These are phyloP conservation scores for Mystacides longicornis DNA, from an alignment of 2,888 invertebrate genomes.

Conservation along the genomic window DNA sequence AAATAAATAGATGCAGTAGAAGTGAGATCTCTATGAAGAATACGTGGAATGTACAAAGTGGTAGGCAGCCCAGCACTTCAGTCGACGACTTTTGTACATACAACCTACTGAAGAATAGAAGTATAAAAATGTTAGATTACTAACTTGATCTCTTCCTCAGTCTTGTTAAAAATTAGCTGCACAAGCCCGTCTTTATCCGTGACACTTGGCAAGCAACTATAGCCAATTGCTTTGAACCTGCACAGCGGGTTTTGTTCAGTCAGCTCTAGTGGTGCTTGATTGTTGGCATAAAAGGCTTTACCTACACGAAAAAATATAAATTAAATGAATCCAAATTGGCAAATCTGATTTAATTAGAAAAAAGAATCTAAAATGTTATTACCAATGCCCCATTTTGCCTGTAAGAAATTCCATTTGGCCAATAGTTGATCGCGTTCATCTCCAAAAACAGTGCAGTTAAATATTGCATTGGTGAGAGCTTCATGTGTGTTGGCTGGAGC, in stretches of 20 bases:
- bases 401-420: conserved; percentile 91
- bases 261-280: conserved; percentile 72
- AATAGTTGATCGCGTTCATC: conserved; percentile 92
- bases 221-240: conserved; percentile 91
- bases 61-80: too few species aligned
- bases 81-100: too few species aligned
- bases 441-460: conserved; percentile 78
- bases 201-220: conserved; percentile 77
- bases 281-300: conserved; percentile 71
- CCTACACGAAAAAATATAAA: conserved; percentile 35
- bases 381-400: conserved; percentile 83
- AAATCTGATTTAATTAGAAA: background rate
- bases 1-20: too few species aligned
- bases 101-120: too few species aligned
- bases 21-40: too few species aligned
- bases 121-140: too few species aligned
- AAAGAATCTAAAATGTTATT: conserved; percentile 29
- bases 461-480: conserved; percentile 65
- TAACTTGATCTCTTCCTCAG: conserved; percentile 71
- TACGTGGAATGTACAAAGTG: too few species aligned
- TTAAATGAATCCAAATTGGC: background rate
- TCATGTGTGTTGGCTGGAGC: conserved; percentile 56
- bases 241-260: conserved; percentile 87
- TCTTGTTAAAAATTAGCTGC: conserved; percentile 74
- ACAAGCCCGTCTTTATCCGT: conserved; percentile 91